Base-by-base conservation (phyloP, 2,888 invertebrate genomes). In the Melangyna quadrimaculata region DNA sequence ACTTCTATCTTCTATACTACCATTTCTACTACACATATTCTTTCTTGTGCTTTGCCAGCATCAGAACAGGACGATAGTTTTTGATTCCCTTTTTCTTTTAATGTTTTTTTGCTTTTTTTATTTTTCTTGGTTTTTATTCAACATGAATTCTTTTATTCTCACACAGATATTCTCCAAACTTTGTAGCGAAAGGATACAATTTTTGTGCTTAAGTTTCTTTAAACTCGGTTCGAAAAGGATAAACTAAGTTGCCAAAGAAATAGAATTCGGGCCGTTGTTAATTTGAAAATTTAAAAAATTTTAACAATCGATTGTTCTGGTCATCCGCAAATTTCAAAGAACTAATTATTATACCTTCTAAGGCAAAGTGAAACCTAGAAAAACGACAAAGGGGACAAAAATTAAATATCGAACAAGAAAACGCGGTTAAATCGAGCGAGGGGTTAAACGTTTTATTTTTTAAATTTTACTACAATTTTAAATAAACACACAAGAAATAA, bases 141-240 rank as follows among this genome's bases (percentile, higher is more conserved):
- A 73, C 86, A 70, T 86, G 75, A 86, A 81, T 81, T 81, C 77
- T 86, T 86, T 87, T 78, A 51, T 35, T 48, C 35, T 51, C 22
- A 67, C 32, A 51, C 82, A 87, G 87, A 87, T 82, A 82, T 74
- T 78, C 82, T 45, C 67, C 74, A 87, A 87, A 87, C 87, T 87
- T 78, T 78, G 87, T 71, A 40, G 82, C 74, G 87, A 82, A 87
- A 87, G 87, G 87, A 75, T 86, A 67, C 51, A n/a, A 51, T 67
- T 67, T 48, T 78, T 65, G 61, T 14, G 65, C 59, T 69, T 19
- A 32, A 57, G 63, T 74, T 79, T 87, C 57, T 71, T n/a, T n/a
- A n/a, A n/a, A n/a, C n/a, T n/a, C n/a, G 67, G 74, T 70, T 78
- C 63, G 45, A 29, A 73, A 74, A 75, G 59, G 48, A 63, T 72